A percentile compares a stretch with the other conserved stretches of the same genome.
Evolutionary conservation across 2,797 vertebrate genomes (phyloP).

Genomic region (Cryptoprocta ferox): DNA sequence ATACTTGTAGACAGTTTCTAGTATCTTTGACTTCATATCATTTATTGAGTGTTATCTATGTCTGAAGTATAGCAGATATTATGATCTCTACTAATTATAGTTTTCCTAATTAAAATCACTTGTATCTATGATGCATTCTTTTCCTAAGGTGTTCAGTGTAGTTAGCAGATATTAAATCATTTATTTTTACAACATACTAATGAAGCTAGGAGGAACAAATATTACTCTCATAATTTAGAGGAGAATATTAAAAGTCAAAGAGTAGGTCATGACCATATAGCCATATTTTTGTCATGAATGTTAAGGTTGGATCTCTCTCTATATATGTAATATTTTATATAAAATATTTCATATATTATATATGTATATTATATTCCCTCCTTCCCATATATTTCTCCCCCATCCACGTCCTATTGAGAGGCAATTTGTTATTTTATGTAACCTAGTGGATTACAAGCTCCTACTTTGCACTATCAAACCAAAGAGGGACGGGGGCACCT

Average conservation of each 20-base stretch:
- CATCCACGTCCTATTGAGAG: background rate
- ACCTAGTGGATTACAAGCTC: background rate
- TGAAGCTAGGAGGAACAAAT: background rate
- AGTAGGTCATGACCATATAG: background rate
- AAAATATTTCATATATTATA: background rate
- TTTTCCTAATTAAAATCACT: constrained; percentile 48
- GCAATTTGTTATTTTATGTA: background rate
- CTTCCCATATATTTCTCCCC: background rate
- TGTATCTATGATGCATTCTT: background rate
- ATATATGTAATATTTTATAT: background rate
- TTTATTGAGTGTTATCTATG: background rate
- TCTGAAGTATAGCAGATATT: background rate
- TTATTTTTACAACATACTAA: constrained; percentile 53
- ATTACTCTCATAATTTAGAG: constrained; percentile 55
- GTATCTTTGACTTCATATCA: constrained; percentile 14
- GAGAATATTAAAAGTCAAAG: constrained; percentile 35
- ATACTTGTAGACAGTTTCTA: background rate
- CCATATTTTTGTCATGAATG: constrained; percentile 21
- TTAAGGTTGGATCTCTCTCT: background rate
- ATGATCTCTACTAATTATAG: constrained; percentile 33
- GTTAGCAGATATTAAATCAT: constrained; percentile 62
- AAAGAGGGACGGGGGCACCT: background rate
- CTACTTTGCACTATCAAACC: background rate
- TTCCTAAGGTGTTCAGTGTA: constrained; percentile 12
- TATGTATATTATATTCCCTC: background rate